Percentiles rank a stretch among this genome's conserved stretches.
Conservation (phyloP, 53 echinoderm and acorn worm genomes). For the Temnopleurus reevesii region DNA sequence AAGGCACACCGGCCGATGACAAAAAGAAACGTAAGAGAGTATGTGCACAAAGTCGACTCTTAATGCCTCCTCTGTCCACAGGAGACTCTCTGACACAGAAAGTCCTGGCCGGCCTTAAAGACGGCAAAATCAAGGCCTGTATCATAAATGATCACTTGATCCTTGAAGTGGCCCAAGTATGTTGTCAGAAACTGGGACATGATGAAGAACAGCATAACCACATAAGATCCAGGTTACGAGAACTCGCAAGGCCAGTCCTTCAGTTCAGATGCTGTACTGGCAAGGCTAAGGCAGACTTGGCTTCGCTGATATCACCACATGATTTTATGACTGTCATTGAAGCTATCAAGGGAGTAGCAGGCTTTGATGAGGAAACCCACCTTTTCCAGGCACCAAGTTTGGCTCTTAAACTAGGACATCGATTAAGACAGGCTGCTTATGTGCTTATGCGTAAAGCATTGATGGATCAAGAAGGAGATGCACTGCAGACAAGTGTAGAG, state of each 20-base stretch:
- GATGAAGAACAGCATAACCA: conserved; percentile 9
- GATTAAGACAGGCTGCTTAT: neutral
- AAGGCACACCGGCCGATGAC: neutral
- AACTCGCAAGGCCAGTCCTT: neutral
- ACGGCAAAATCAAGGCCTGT: conserved; percentile 13
- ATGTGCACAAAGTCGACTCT: neutral
- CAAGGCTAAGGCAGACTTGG: no score
- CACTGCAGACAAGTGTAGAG: neutral
- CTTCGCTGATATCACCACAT: no score
- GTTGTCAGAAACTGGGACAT: neutral
- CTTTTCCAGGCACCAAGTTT: neutral
- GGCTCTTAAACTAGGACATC: neutral
- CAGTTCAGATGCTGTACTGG: no score
- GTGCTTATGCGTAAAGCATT: neutral
- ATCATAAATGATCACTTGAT: conserved; percentile 3
- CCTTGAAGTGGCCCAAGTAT: neutral
- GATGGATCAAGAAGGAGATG: neutral
- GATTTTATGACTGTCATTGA: no score
- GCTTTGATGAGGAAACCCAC: no score
- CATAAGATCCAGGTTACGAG: neutral
- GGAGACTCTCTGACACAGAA: neutral
- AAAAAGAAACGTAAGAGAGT: neutral
- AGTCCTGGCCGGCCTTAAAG: neutral
- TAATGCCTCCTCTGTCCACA: neutral
- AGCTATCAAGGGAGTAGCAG: no score